These are phyloP conservation scores for Cynopterus brachyotis DNA, from an alignment of 2,113 vertebrate genomes.

Conservation along the genomic window DNA sequence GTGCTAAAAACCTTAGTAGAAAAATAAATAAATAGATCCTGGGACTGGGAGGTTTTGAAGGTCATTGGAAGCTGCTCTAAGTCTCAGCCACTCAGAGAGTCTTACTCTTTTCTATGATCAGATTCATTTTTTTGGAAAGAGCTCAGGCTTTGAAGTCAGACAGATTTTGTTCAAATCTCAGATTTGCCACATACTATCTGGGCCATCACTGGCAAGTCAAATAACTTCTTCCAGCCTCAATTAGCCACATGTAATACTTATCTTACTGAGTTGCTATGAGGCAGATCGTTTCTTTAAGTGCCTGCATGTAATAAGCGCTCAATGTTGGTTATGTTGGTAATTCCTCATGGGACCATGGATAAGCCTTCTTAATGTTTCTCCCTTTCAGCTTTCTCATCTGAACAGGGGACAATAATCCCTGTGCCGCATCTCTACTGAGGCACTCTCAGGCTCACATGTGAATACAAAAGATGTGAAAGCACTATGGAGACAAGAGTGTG, in stretches of 20 bases:
- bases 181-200: not conserved
- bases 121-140: not conserved
- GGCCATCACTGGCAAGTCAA: not conserved
- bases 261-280: not conserved
- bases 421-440: not conserved
- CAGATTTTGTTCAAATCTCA: not conserved
- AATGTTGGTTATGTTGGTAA: not conserved
- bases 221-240: not conserved
- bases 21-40: not conserved
- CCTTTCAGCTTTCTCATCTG: not conserved
- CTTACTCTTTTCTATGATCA: not conserved
- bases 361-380: not conserved
- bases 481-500: too few relatives aligned
- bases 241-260: not conserved
- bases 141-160: not conserved
- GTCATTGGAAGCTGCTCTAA: not conserved
- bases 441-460: not conserved
- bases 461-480: not conserved
- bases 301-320: not conserved
- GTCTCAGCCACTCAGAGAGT: not conserved
- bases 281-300: not conserved
- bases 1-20: not conserved
- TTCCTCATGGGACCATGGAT: rapidly evolving
- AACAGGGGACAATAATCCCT: not conserved
- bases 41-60: not conserved